Base-by-base conservation (phyloP, 2,797 vertebrate species). In the Cyprinodon diabolis region DNA sequence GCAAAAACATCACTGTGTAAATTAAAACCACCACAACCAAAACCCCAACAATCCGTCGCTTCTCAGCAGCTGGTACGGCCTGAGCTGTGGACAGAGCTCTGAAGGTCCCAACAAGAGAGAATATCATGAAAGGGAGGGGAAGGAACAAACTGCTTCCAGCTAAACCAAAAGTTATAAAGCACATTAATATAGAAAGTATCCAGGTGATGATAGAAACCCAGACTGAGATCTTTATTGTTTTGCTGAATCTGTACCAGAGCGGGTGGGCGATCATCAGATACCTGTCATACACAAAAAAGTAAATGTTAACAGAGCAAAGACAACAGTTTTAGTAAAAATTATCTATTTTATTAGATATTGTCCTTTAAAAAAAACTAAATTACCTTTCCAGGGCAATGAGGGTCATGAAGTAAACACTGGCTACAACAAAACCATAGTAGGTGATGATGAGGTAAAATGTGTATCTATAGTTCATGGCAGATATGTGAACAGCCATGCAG, bases 141-240 rank as follows among this genome's bases (percentile, higher is more conserved):
- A 65, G 21, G 21, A 0, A 0, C 10, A 47, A 0, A 21, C n/a
- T 4, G 11, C 1, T 0, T 43, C 2, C 62, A 4, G 3, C 25
- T 25, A 25, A 25, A 25, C 1, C 25, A 25, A 25, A 25, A 25
- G 1, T 25, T 25, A 25, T 25, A 25, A 25, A 25, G 25, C 25
- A 1, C 1, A 25, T 30, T 30, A 30, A 3, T 30, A 30, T 30
- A 30, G 30, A 30, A 30, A 30, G 30, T 30, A 30, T 30, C 30
- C 30, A 30, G 30, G 30, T 30, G 30, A 30, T 30, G 30, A 30
- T 30, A 30, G 30, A 30, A 1, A 30, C 30, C 30, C 0, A 30
- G 30, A 30, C 30, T 30, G 30, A 30, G 2, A 30, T 30, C 30
- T 30, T 30, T 30, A 30, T 30, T 30, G 30, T 30, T 30, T 30